Percentiles rank a stretch among this genome's conserved stretches.
Conservation (phyloP, 1,140 invertebrate genomes). For the Drosophila arawakana region DNA sequence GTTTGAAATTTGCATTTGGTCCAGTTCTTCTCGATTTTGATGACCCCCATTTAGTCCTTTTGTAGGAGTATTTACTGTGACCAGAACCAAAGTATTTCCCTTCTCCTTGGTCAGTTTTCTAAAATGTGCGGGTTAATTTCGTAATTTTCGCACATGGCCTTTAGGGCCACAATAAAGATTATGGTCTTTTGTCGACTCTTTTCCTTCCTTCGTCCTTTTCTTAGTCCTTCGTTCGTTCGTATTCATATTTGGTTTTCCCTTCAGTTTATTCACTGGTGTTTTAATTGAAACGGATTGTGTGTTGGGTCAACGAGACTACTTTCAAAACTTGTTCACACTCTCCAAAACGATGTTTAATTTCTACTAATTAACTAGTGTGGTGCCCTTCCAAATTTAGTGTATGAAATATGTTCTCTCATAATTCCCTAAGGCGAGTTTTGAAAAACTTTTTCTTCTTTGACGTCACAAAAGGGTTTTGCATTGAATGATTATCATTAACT, state of each 20-base stretch:
- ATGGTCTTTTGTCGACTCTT: slow-evolving; percentile 36
- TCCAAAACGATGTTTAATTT: slow-evolving; percentile 37
- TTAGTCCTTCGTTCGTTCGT: not conserved
- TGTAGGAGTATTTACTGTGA: slow-evolving; percentile 38
- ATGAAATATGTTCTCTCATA: slow-evolving; percentile 9
- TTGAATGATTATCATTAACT: slow-evolving; percentile 34
- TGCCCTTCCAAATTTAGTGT: not conserved
- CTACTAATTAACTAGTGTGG: slow-evolving; percentile 36
- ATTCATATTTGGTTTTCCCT: not conserved
- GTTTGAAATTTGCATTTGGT: slow-evolving; percentile 74
- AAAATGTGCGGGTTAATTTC: slow-evolving; percentile 53
- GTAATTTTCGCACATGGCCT: slow-evolving; percentile 69
- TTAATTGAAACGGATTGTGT: slow-evolving; percentile 70
- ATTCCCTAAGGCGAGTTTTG: slow-evolving; percentile 1
- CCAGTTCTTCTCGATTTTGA: slow-evolving; percentile 62
- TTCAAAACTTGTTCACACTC: slow-evolving; percentile 35
- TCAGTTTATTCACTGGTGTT: slow-evolving; percentile 34
- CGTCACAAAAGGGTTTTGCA: slow-evolving; percentile 15
- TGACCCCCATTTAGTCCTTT: slow-evolving; percentile 65
- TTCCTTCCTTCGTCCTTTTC: not conserved
- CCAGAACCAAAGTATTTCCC: slow-evolving; percentile 28
- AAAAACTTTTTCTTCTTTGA: slow-evolving; percentile 6
- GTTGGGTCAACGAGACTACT: slow-evolving; percentile 28
- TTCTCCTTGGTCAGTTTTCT: slow-evolving; percentile 39
- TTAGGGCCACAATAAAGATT: slow-evolving; percentile 72